phyloP scores from a whole-genome alignment of 2,113 vertebrate genomes.

The Pomatorhinus ruficollis region DNA sequence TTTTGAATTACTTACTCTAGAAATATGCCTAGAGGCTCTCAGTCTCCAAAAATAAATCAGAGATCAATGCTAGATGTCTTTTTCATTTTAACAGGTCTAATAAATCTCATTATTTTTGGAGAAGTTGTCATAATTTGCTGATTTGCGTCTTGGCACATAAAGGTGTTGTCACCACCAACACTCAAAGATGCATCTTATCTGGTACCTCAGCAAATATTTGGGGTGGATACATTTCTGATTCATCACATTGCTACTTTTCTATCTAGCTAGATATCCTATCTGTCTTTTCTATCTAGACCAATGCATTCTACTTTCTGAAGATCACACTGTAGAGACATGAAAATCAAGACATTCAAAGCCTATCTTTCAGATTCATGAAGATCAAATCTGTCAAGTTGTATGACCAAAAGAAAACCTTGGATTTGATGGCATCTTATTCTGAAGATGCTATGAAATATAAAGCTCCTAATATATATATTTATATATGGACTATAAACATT shows the following conservation, averaged over 20 bases:
- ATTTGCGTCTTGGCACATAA: background rate
- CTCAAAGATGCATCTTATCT: background rate
- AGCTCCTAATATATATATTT: background rate
- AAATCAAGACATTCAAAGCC: background rate
- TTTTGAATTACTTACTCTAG: background rate
- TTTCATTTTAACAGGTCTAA: background rate
- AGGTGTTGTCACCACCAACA: background rate
- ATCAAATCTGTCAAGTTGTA: background rate
- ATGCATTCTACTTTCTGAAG: background rate
- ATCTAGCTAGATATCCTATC: no score
- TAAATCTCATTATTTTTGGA: background rate
- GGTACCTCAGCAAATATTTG: background rate
- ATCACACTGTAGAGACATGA: background rate
- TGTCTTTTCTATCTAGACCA: fast-evolving
- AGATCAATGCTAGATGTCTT: no score
- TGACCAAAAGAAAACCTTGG: background rate
- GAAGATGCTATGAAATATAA: background rate
- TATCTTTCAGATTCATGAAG: background rate
- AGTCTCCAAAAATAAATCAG: background rate
- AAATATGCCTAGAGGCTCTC: background rate
- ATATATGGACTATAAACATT: background rate
- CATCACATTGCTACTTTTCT: background rate
- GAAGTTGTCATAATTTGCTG: background rate
- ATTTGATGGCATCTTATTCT: background rate
- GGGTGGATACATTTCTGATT: background rate